These are phyloP conservation scores for Delichon dasypus DNA, from an alignment of 2,797 vertebrate species.

Conservation along the genomic window DNA sequence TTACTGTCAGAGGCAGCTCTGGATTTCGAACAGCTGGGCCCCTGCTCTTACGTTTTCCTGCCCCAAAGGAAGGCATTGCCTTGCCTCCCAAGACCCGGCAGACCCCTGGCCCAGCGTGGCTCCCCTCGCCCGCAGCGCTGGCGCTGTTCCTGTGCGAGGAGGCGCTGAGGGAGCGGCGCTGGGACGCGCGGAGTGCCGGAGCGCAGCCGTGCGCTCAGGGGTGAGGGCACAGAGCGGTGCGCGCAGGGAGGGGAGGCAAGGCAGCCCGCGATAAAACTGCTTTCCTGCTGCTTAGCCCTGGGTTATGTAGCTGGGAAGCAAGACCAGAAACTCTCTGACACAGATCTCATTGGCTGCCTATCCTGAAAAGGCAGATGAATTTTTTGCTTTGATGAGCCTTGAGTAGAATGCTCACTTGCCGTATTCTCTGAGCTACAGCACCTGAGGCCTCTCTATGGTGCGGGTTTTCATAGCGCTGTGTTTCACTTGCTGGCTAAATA, in stretches of 20 bases:
- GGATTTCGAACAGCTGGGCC: neutral
- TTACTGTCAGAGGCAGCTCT: neutral
- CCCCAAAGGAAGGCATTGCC: neutral
- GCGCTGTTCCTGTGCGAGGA: accelerated
- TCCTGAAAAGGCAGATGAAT: neutral
- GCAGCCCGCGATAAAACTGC: neutral
- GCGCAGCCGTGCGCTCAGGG: accelerated
- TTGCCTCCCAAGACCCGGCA: neutral
- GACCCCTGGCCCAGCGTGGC: accelerated
- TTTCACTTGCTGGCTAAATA: neutral
- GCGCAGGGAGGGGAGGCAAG: neutral
- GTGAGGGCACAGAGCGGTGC: neutral
- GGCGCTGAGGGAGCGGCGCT: neutral
- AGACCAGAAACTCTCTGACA: neutral
- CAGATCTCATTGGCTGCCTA: neutral
- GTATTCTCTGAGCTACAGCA: neutral
- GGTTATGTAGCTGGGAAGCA: neutral
- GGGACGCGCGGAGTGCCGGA: accelerated
- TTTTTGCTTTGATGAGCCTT: neutral
- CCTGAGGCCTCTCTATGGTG: neutral
- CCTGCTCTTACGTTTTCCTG: neutral
- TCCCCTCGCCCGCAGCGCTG: accelerated
- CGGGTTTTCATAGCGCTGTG: neutral
- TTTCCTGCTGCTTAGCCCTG: neutral
- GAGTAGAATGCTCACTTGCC: neutral